These are phyloP conservation scores for Batillaria attramentaria DNA, from an alignment of 1,140 invertebrate genomes.

Conservation along the genomic window DNA sequence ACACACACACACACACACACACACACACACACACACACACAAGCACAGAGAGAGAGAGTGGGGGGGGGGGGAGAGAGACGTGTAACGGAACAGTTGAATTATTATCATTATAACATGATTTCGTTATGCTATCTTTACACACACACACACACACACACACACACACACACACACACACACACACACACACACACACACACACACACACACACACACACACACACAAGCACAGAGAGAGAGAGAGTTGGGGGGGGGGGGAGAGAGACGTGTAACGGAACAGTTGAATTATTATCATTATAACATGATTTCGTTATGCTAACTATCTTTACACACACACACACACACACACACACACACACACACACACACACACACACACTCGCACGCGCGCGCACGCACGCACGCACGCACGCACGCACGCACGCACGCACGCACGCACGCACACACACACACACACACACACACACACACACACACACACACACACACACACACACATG, in stretches of 20 bases:
- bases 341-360: constrained; percentile 11
- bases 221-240: background rate
- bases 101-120: too few species aligned
- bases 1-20: background rate
- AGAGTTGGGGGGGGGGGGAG: background rate
- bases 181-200: constrained; percentile 2
- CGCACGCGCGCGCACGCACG: constrained; percentile 3
- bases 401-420: background rate
- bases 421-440: background rate
- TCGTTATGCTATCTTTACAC: too few species aligned
- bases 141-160: too few species aligned
- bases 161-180: too few species aligned
- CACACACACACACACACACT: constrained; percentile 17
- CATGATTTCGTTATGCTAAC: background rate
- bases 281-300: background rate
- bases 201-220: constrained; percentile 2
- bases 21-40: background rate
- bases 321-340: background rate
- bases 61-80: too few species aligned
- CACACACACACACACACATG: constrained; percentile 4
- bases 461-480: constrained; percentile 16
- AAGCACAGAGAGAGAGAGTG: background rate
- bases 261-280: too few species aligned
- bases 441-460: constrained; percentile 6
- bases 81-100: too few species aligned